Percentiles rank a stretch among this genome's conserved stretches.
phyloP scores from a whole-genome alignment of 2,888 invertebrate genomes.

The Drosophila helvetica region DNA sequence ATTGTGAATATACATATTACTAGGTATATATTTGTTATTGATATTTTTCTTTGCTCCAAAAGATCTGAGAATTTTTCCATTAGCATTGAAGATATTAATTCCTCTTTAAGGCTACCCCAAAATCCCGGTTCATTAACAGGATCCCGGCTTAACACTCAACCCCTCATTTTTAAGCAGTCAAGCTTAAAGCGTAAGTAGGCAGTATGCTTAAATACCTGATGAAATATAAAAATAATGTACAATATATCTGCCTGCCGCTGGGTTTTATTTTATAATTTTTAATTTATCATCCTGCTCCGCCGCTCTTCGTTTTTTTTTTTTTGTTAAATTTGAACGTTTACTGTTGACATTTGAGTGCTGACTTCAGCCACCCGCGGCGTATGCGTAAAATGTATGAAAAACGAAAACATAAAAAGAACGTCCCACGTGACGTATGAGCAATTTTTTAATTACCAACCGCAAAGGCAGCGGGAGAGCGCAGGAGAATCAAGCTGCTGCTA shows the following conservation, averaged over 20 bases:
- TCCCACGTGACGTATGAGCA: constrained; percentile 58
- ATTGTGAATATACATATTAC: too few species aligned
- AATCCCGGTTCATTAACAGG: constrained; percentile 7
- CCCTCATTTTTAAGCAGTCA: background rate
- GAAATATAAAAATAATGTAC: constrained; percentile 30
- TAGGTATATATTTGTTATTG: background rate
- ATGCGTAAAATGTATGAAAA: constrained; percentile 53
- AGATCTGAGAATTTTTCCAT: background rate
- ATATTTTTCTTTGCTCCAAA: background rate
- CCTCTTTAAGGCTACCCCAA: background rate
- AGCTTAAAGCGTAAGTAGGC: constrained; percentile 23
- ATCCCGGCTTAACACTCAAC: constrained; percentile 1
- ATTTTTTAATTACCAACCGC: constrained; percentile 59
- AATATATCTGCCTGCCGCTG: constrained; percentile 10
- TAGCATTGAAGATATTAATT: background rate
- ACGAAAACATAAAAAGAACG: constrained; percentile 40
- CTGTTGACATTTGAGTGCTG: constrained; percentile 54
- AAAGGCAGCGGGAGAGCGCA: constrained; percentile 21
- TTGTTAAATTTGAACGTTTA: constrained; percentile 53
- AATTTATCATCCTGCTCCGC: constrained; percentile 29
- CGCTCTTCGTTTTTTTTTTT: constrained; percentile 20
- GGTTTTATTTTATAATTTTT: constrained; percentile 35
- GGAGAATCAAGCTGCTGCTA: background rate
- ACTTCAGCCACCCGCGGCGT: constrained; percentile 50
- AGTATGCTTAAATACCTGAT: constrained; percentile 25